These are phyloP conservation scores for Callorhinus ursinus DNA, from an alignment of 2,113 vertebrate genomes.

Conservation along the genomic window DNA sequence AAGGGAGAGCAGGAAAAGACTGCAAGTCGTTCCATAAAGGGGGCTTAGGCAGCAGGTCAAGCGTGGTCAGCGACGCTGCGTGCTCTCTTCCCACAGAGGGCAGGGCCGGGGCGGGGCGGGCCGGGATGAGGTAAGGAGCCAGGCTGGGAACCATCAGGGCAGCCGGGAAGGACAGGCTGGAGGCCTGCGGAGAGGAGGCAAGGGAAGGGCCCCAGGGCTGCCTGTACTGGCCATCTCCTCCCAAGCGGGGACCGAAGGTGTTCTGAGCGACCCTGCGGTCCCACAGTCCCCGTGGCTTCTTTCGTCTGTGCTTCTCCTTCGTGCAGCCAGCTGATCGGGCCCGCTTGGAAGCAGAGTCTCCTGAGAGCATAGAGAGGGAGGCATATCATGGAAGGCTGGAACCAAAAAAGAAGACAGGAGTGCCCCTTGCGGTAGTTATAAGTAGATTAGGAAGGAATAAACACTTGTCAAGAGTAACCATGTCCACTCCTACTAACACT, in stretches of 20 bases:
- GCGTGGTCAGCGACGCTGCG: neutral
- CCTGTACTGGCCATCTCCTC: conserved; percentile 57
- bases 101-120: conserved; percentile 32
- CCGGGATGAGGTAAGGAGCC: conserved; percentile 71
- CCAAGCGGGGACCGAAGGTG: conserved; percentile 60
- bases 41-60: neutral
- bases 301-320: conserved; percentile 86
- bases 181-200: conserved; percentile 79
- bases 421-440: fast-evolving
- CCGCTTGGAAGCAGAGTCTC: conserved; percentile 79
- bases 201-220: conserved; percentile 82
- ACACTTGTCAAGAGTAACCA: neutral
- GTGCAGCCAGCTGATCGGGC: conserved; percentile 78
- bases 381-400: neutral
- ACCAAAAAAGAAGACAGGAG: fast-evolving
- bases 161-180: conserved; percentile 59
- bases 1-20: conserved; percentile 64
- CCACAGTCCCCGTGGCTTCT: conserved; percentile 85
- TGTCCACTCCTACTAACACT: neutral
- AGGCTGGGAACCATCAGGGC: conserved; percentile 80
- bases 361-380: conserved; percentile 75
- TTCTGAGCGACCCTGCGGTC: conserved; percentile 80
- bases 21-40: conserved; percentile 48
- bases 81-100: conserved; percentile 25
- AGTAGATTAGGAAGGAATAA: neutral